Percentiles rank a stretch among this genome's conserved stretches.
These are phyloP conservation scores for Onychorhynchus coronatus DNA, from an alignment of 2,113 vertebrate genomes.

Conservation along the genomic window DNA sequence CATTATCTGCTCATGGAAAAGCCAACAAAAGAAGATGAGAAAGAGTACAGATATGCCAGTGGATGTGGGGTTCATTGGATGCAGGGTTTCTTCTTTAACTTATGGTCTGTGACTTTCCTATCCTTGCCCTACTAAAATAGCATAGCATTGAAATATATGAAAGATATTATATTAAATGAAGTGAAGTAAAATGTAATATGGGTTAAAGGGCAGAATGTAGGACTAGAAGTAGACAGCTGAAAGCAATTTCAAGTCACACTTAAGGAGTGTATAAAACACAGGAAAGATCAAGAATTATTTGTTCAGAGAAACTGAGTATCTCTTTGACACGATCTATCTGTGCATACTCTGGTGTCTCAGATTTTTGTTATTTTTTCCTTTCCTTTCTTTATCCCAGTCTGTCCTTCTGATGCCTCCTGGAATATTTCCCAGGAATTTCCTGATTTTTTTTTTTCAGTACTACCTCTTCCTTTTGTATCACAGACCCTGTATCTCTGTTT, in stretches of 20 bases:
- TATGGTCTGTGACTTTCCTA: neutral
- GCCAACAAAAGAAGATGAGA: neutral
- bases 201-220: neutral
- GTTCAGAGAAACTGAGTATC: neutral
- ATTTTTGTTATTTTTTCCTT: neutral
- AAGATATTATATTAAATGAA: neutral
- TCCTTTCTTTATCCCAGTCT: neutral
- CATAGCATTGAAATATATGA: neutral
- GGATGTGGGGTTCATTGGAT: neutral
- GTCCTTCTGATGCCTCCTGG: neutral
- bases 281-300: neutral
- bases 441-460: neutral
- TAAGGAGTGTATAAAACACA: neutral
- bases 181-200: neutral
- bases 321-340: neutral
- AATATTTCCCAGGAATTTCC: neutral
- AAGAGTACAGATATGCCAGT: neutral
- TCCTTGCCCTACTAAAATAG: neutral
- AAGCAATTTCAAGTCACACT: neutral
- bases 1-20: neutral
- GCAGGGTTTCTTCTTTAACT: neutral
- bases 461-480: neutral
- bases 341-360: neutral
- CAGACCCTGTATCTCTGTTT: neutral
- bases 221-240: neutral